Evolutionary conservation across 1,140 invertebrate genomes (phyloP).

Genomic region (Temnothorax curvispinosus): DNA sequence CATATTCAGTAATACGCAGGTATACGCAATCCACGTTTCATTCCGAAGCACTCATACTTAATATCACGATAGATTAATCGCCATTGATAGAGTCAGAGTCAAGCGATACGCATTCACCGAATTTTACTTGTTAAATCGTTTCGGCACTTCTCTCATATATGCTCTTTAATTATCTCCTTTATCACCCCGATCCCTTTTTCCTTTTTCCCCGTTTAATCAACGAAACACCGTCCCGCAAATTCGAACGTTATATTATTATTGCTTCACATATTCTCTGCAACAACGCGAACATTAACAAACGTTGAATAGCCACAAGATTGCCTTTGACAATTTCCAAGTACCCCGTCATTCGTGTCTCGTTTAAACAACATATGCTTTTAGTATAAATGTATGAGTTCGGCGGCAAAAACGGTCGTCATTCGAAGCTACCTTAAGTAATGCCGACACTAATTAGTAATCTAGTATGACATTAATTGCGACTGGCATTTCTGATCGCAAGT

Average conservation of each 20-base stretch:
- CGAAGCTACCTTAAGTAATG: conserved; percentile 2
- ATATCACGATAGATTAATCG: conserved; percentile 20
- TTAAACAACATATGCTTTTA: neutral
- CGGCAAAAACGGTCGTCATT: neutral
- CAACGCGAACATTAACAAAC: neutral
- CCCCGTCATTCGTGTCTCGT: neutral
- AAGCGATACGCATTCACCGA: conserved; percentile 20
- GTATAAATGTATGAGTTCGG: neutral
- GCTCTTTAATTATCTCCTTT: conserved; percentile 36
- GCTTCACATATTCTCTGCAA: neutral
- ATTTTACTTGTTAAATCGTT: conserved; percentile 1
- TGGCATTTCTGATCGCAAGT: conserved; percentile 4
- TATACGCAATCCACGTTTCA: neutral
- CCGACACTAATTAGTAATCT: conserved; percentile 18
- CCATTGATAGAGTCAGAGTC: neutral
- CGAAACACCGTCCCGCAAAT: conserved; percentile 14
- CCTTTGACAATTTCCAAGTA: conserved; percentile 9
- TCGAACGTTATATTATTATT: conserved; percentile 10
- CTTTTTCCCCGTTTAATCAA: neutral
- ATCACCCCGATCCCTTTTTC: neutral
- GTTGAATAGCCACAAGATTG: neutral
- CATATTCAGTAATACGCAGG: conserved; percentile 5
- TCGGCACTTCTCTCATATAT: conserved; percentile 4
- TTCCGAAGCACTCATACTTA: neutral
- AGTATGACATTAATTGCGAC: neutral